Conservation (phyloP, 2,888 invertebrate species). For the Xylota sylvarum region DNA sequence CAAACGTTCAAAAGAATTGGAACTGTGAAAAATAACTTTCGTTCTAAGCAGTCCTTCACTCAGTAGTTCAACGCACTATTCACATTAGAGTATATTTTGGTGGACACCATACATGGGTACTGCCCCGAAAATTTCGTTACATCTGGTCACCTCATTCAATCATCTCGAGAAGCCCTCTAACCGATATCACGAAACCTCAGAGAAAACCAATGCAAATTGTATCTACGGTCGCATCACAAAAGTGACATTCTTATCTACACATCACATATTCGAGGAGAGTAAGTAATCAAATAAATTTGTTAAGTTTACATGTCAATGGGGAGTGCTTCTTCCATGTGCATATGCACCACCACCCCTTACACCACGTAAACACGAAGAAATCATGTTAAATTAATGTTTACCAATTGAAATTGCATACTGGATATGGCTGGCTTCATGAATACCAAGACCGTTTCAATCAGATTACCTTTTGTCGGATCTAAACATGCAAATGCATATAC, state of each 20-base stretch:
- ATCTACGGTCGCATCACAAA: too few species aligned
- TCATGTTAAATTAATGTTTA: constrained; percentile 40
- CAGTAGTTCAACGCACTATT: too few species aligned
- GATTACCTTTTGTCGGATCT: constrained; percentile 8
- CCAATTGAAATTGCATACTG: constrained; percentile 29
- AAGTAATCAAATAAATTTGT: constrained; percentile 26
- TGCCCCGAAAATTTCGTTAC: too few species aligned
- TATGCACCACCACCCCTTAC: background rate
- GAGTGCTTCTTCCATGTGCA: background rate
- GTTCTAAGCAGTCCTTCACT: too few species aligned
- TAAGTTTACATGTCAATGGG: background rate
- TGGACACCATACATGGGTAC: too few species aligned
- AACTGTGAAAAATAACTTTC: too few species aligned
- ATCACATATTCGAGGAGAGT: background rate
- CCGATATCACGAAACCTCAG: too few species aligned
- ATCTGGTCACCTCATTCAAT: too few species aligned
- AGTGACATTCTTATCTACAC: background rate
- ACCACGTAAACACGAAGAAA: constrained; percentile 40
- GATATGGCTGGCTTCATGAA: background rate
- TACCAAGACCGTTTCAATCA: constrained; percentile 25
- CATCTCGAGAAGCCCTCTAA: too few species aligned
- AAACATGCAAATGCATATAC: background rate
- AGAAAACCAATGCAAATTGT: too few species aligned
- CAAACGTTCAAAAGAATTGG: too few species aligned
- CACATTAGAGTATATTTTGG: too few species aligned